These are phyloP conservation scores for Dufourea novaeangliae DNA, from an alignment of 1,140 invertebrate genomes.

Conservation along the genomic window DNA sequence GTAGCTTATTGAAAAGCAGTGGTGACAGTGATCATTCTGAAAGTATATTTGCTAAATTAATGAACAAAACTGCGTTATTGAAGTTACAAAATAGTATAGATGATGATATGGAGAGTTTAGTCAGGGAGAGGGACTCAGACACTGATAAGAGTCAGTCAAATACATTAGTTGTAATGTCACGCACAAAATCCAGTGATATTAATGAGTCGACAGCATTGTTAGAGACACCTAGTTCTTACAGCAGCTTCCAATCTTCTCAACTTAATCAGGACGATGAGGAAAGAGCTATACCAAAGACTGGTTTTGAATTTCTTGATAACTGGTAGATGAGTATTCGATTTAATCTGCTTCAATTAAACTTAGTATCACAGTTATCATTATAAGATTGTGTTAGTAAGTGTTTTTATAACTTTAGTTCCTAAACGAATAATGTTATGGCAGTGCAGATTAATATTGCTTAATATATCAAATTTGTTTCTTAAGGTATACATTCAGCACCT, in stretches of 20 bases:
- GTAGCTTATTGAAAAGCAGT: conserved; percentile 60
- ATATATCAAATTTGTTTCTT: background rate
- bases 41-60: conserved; percentile 76
- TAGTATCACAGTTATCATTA: conserved; percentile 9
- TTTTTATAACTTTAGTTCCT: conserved; percentile 38
- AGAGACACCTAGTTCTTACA: conserved; percentile 76
- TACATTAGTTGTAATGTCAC: conserved; percentile 66
- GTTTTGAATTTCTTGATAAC: conserved; percentile 89
- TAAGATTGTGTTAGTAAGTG: background rate
- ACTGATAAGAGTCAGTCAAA: conserved; percentile 70
- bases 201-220: conserved; percentile 74
- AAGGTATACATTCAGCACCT: background rate
- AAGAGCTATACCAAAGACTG: conserved; percentile 85
- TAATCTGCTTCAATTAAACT: background rate
- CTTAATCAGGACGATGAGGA: conserved; percentile 77
- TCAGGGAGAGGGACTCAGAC: conserved; percentile 67
- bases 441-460: background rate
- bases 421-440: background rate
- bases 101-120: conserved; percentile 74
- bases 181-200: conserved; percentile 76
- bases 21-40: conserved; percentile 67
- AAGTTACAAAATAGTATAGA: conserved; percentile 75
- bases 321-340: conserved; percentile 81
- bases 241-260: conserved; percentile 75
- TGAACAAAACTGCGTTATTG: conserved; percentile 75